Base-by-base conservation (phyloP, 1,140 invertebrate genomes). In the Drosophila ananassae region DNA sequence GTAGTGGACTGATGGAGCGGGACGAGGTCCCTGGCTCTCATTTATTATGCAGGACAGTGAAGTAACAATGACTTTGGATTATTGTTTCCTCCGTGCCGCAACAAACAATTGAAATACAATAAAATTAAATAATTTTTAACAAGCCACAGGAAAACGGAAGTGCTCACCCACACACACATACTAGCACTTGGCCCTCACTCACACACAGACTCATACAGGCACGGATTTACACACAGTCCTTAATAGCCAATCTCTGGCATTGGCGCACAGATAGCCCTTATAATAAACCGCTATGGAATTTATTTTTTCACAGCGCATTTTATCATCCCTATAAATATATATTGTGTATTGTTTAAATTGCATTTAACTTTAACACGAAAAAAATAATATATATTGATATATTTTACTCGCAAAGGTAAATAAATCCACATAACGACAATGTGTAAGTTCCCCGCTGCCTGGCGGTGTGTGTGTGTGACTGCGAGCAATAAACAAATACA, bases 71-170 rank as follows among this genome's bases (percentile, higher is more conserved):
- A 51, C 54, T 81, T 73, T 82, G 62, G 57, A 76, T 83, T 79
- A 76, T 69, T 73, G 68, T 67, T 78, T 67, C 51, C 63, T 63
- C 52, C 46, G 50, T 47, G 77, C 63, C 69, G 66, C 82, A 82
- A 55, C 79, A 77, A 87, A 87, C 79, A 82, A 87, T 87, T 87
- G 84, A 77, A 83, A 74, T 72, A 71, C 55, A 85, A 87, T 87
- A 87, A 89, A 82, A 83, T 87, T 82, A 79, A 79, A 87, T 87
- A 89, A 89, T 76, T 87, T 87, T 87, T 69, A 83, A 83, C 75
- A 82, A 79, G 78, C 82, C 82, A 83, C 82, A 89, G 79, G 82
- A 87, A 87, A 89, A 58, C 79, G 82, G 82, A 85, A 75, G 74
- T 81, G 17, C 73, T 67, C 61, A 24, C 59, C 53, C 56, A 44